phyloP scores from a whole-genome alignment of 2,113 vertebrate species.

The Anseranas semipalmata region DNA sequence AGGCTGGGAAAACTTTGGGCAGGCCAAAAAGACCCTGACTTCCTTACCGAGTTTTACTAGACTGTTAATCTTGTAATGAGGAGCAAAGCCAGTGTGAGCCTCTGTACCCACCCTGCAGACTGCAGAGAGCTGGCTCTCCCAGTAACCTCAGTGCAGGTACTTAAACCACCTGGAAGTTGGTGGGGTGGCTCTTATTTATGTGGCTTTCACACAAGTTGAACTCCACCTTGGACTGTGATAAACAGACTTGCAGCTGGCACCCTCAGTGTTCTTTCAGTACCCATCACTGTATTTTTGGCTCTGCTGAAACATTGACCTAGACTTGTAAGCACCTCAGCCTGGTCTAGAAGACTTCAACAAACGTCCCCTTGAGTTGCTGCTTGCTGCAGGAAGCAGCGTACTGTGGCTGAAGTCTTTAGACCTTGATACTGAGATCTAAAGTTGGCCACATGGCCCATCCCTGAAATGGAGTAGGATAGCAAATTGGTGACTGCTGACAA shows the following conservation, averaged over 20 bases:
- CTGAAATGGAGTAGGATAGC: slow-evolving; percentile 8
- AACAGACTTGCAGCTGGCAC: slow-evolving; percentile 38
- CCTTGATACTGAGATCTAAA: neutral
- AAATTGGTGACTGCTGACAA: slow-evolving; percentile 62
- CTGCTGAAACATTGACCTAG: slow-evolving; percentile 49
- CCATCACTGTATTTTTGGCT: slow-evolving; percentile 30
- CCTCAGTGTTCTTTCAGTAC: neutral
- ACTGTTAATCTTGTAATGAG: slow-evolving; percentile 61
- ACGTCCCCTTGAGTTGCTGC: neutral
- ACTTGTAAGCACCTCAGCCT: neutral
- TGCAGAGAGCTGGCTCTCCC: slow-evolving; percentile 68
- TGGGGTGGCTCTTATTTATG: slow-evolving; percentile 30
- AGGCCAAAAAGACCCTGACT: slow-evolving; percentile 41
- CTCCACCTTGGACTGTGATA: slow-evolving; percentile 53
- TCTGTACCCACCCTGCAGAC: slow-evolving; percentile 44
- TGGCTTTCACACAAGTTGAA: slow-evolving; percentile 29
- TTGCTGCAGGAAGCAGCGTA: slow-evolving; percentile 22
- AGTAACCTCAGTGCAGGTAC: slow-evolving; percentile 32
- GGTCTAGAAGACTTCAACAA: slow-evolving; percentile 43
- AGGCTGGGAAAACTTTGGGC: slow-evolving; percentile 60
- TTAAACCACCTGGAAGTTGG: slow-evolving; percentile 25
- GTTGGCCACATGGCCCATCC: neutral
- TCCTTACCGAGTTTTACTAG: slow-evolving; percentile 33
- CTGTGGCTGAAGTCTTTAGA: slow-evolving; percentile 42
- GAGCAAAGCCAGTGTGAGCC: slow-evolving; percentile 63